These are phyloP conservation scores for Lepidocyrtoides sp. DNA, from an alignment of 2,888 invertebrate genomes.

Conservation along the genomic window DNA sequence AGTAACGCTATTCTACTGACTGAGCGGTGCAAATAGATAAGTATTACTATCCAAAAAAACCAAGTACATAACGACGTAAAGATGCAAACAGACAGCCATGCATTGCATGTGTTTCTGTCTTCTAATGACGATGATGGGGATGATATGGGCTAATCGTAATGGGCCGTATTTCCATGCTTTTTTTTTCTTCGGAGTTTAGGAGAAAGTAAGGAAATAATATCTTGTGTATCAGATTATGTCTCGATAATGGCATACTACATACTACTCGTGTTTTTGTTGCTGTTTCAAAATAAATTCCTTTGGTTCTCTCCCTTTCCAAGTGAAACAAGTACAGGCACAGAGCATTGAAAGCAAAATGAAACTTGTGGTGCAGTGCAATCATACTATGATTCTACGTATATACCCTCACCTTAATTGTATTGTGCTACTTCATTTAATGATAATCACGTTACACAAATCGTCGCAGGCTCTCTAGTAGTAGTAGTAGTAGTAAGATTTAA, in stretches of 20 bases:
- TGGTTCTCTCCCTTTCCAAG: neutral
- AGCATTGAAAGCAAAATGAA: neutral
- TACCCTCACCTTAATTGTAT: neutral
- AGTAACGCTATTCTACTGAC: neutral
- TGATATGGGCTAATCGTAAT: slow-evolving; percentile 64
- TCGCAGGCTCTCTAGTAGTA: neutral
- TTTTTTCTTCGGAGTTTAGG: slow-evolving; percentile 4
- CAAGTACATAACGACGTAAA: neutral
- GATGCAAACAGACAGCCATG: neutral
- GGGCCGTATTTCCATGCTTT: slow-evolving; percentile 72
- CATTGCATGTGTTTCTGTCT: neutral
- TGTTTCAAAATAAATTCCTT: neutral
- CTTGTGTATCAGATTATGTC: slow-evolving; percentile 59
- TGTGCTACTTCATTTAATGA: neutral
- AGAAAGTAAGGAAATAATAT: neutral
- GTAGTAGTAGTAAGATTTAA: neutral
- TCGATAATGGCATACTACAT: slow-evolving; percentile 73
- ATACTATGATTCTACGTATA: neutral
- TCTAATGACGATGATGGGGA: slow-evolving; percentile 7
- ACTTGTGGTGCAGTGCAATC: neutral
- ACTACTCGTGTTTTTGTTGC: slow-evolving; percentile 57
- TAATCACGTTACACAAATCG: neutral
- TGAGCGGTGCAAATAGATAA: slow-evolving; percentile 16
- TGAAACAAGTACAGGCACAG: neutral
- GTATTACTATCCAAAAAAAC: too few relatives aligned